Evolutionary conservation across 2,797 vertebrate species (phyloP).

Genomic region (Alectoris magna): DNA sequence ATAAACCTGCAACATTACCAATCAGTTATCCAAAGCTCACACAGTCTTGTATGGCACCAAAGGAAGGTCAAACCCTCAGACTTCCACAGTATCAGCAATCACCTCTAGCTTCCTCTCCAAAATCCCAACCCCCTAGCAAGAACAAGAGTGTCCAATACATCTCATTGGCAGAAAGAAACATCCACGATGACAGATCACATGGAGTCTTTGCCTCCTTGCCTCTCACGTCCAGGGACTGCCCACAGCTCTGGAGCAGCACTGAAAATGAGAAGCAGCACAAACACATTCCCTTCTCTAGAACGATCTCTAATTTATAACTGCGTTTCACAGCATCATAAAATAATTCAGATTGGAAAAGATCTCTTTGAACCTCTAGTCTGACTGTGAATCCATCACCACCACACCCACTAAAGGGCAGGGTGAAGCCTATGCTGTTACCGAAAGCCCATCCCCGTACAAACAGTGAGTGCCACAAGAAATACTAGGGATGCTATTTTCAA

Average conservation of each 20-base stretch:
- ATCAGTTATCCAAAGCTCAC: neutral
- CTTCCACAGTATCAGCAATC: neutral
- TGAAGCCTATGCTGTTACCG: neutral
- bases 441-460: neutral
- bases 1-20: neutral
- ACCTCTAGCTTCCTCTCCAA: neutral
- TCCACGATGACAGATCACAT: neutral
- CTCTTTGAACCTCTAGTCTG: too few relatives aligned
- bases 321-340: neutral
- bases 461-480: neutral
- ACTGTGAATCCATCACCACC: too few relatives aligned
- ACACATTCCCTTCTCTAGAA: neutral
- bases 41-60: neutral
- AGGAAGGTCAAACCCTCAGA: constrained; percentile 1
- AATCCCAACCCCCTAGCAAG: neutral
- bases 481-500: neutral
- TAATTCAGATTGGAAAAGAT: too few relatives aligned
- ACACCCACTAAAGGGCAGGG: too few relatives aligned
- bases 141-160: neutral
- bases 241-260: neutral
- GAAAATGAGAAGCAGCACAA: neutral
- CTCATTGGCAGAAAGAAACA: neutral
- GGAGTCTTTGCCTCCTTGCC: neutral
- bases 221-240: neutral
- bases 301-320: neutral